phyloP scores from a whole-genome alignment of 2,797 vertebrate genomes.

The Sebastes cheni region DNA sequence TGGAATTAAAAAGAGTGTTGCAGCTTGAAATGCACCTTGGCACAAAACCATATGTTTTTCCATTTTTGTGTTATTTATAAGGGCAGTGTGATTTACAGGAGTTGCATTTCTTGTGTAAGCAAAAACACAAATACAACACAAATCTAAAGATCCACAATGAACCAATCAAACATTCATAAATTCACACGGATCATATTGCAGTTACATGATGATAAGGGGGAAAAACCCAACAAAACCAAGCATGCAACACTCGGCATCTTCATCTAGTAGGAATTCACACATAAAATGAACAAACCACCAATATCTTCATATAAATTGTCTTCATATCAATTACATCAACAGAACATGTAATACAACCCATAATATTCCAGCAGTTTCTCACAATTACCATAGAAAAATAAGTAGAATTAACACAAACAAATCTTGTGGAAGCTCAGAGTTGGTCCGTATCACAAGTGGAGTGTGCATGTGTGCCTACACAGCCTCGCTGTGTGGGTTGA shows the following conservation, averaged over 20 bases:
- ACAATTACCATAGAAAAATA: constrained; percentile 78
- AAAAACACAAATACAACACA: constrained; percentile 67
- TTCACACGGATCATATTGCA: constrained; percentile 52
- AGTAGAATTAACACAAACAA: constrained; percentile 68
- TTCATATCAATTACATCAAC: constrained; percentile 72
- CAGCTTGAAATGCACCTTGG: constrained; percentile 72
- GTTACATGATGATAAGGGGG: constrained; percentile 35
- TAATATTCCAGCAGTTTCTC: constrained; percentile 74
- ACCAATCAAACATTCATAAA: constrained; percentile 58
- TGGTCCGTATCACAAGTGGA: constrained; percentile 60
- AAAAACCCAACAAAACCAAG: constrained; percentile 50
- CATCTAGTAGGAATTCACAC: constrained; percentile 70
- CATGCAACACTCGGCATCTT: constrained; percentile 77
- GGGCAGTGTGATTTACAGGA: constrained; percentile 75
- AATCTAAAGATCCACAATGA: constrained; percentile 54
- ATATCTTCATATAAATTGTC: constrained; percentile 65
- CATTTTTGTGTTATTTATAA: constrained; percentile 47
- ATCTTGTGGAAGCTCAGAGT: constrained; percentile 70
- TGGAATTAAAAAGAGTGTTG: constrained; percentile 63
- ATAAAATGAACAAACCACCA: constrained; percentile 65
- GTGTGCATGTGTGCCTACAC: constrained; percentile 57
- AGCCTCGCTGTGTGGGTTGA: constrained; percentile 61
- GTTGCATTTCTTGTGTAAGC: constrained; percentile 64
- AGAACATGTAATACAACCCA: constrained; percentile 66
- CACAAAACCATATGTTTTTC: constrained; percentile 61